A percentile compares a stretch with the other conserved stretches of the same genome.
Conservation (phyloP, 2,113 vertebrate genomes). For the Choloepus hoffmanni region DNA sequence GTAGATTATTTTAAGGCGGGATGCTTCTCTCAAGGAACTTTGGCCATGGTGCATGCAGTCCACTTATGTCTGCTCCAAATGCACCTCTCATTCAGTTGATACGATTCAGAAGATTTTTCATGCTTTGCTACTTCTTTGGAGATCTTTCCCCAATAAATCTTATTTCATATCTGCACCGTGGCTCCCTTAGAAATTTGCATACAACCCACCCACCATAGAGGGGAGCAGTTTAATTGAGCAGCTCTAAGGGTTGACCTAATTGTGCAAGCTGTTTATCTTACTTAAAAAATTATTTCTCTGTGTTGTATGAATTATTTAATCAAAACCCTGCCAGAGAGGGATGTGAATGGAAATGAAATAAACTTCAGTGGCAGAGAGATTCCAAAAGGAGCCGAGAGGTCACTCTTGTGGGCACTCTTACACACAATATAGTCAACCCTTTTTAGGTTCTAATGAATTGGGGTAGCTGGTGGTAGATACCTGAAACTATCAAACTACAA, state of each 20-base stretch:
- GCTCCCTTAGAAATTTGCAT: not conserved
- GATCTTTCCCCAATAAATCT: not conserved
- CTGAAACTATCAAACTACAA: too few species aligned
- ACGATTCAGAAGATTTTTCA: not conserved
- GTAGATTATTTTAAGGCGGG: too few species aligned
- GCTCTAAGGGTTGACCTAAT: not conserved
- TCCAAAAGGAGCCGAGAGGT: too few species aligned
- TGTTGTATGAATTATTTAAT: not conserved
- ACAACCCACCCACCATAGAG: not conserved
- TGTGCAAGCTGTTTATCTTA: not conserved
- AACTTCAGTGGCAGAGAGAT: too few species aligned
- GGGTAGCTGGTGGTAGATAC: too few species aligned
- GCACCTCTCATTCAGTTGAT: not conserved
- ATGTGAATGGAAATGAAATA: too few species aligned
- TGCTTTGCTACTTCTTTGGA: not conserved
- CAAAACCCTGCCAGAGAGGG: not conserved
- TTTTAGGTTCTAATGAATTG: too few species aligned
- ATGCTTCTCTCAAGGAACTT: not conserved
- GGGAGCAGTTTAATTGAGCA: not conserved
- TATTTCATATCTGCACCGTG: not conserved
- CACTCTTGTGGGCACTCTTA: too few species aligned
- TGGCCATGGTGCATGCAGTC: not conserved
- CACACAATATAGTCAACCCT: too few species aligned
- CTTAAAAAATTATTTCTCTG: slow-evolving; percentile 29
- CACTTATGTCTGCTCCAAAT: too few species aligned